A percentile compares a stretch with the other conserved stretches of the same genome.
These are phyloP conservation scores for Phyllotreta cruciferae DNA, from an alignment of 2,888 invertebrate genomes.

Conservation along the genomic window DNA sequence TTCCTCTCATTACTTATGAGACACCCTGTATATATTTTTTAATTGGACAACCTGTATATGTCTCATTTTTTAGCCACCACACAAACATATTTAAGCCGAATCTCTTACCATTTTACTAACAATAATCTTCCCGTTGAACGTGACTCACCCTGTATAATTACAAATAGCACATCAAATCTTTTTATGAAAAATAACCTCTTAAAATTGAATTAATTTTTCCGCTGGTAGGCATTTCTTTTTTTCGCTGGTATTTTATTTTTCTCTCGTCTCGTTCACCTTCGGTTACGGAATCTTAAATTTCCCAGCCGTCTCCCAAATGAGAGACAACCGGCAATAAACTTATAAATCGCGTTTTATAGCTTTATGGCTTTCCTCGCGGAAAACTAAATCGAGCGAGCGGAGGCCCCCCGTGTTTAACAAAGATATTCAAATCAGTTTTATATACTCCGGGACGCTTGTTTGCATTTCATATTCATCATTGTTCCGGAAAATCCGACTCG, in stretches of 20 bases:
- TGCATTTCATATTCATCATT: slow-evolving; percentile 32
- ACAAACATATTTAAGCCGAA: too few relatives aligned
- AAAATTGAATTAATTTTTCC: too few relatives aligned
- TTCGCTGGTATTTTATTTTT: not conserved
- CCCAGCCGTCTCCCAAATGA: slow-evolving; percentile 47
- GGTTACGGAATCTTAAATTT: slow-evolving; percentile 40
- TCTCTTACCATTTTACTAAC: too few relatives aligned
- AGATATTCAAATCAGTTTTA: slow-evolving; percentile 52
- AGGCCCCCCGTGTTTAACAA: slow-evolving; percentile 50
- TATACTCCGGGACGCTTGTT: slow-evolving; percentile 31
- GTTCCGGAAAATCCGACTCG: slow-evolving; percentile 17
- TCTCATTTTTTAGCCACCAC: too few relatives aligned
- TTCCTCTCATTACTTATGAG: too few relatives aligned
- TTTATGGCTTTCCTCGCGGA: slow-evolving; percentile 57
- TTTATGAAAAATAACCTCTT: too few relatives aligned
- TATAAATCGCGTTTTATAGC: slow-evolving; percentile 60
- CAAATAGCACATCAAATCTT: too few relatives aligned
- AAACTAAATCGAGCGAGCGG: slow-evolving; percentile 51
- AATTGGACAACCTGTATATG: too few relatives aligned
- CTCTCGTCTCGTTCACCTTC: not conserved
- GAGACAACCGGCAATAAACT: slow-evolving; percentile 55
- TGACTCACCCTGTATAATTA: too few relatives aligned
- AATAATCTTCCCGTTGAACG: too few relatives aligned
- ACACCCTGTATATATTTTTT: too few relatives aligned
- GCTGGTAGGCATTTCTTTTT: too few relatives aligned